phyloP scores from a whole-genome alignment of 92 coral and sea anemone genomes.

The Epizoanthus rinbou region DNA sequence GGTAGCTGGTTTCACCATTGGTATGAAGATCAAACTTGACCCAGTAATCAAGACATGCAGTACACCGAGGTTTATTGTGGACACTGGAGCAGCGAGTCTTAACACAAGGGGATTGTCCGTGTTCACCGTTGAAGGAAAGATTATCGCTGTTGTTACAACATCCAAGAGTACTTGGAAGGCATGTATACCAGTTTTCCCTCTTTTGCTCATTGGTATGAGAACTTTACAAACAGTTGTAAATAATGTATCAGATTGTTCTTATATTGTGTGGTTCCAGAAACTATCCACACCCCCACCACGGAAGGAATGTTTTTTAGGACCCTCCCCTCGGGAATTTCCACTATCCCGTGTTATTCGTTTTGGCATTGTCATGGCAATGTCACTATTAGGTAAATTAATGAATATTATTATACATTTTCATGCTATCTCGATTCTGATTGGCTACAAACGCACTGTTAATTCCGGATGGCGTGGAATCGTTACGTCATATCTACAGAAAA shows the following conservation, averaged over 20 bases:
- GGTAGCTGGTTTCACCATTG: conserved; percentile 75
- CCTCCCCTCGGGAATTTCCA: too few relatives aligned
- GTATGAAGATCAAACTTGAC: conserved; percentile 83
- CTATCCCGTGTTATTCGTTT: too few relatives aligned
- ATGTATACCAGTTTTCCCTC: conserved; percentile 1
- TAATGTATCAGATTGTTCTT: neutral
- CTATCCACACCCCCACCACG: too few relatives aligned
- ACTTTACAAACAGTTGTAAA: neutral
- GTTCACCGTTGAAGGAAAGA: conserved; percentile 58
- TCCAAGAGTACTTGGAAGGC: conserved; percentile 78
- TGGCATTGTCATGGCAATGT: too few relatives aligned
- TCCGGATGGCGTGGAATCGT: too few relatives aligned
- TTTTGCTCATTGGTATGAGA: neutral
- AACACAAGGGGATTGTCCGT: conserved; percentile 83
- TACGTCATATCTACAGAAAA: too few relatives aligned
- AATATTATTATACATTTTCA: too few relatives aligned
- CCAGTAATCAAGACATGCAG: conserved; percentile 54
- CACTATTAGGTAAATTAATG: too few relatives aligned
- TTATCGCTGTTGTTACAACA: conserved; percentile 69
- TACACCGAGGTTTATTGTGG: conserved; percentile 75
- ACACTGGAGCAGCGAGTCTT: conserved; percentile 85
- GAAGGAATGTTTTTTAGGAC: too few relatives aligned
- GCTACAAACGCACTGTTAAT: too few relatives aligned
- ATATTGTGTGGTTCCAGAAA: too few relatives aligned
- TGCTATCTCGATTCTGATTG: too few relatives aligned